Percentiles rank a stretch among this genome's conserved stretches.
These are phyloP conservation scores for Gymnocypris eckloni DNA, from an alignment of 2,797 vertebrate species.

Conservation along the genomic window DNA sequence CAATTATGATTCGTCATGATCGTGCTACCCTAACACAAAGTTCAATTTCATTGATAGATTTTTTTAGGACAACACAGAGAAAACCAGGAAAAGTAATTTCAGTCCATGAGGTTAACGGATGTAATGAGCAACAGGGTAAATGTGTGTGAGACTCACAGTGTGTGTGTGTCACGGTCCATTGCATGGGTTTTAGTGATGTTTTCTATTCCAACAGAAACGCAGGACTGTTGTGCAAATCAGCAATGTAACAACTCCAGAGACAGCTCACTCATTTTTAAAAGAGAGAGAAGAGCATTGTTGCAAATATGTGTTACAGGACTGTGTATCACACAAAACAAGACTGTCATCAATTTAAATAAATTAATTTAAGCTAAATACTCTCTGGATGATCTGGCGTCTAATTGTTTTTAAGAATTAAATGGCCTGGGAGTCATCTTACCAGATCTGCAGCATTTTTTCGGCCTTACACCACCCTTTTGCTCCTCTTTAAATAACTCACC, in stretches of 20 bases:
- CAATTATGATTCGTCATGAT: background rate
- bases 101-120: background rate
- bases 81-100: background rate
- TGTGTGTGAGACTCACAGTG: conserved; percentile 84
- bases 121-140: background rate
- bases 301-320: too few species aligned
- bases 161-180: too few species aligned
- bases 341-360: too few species aligned
- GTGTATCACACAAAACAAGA: too few species aligned
- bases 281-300: too few species aligned
- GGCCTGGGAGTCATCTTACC: background rate
- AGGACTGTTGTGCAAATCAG: too few species aligned
- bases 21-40: background rate
- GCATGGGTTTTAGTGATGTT: too few species aligned
- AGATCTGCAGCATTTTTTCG: conserved; percentile 9
- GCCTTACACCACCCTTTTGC: background rate
- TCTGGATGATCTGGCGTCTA: too few species aligned
- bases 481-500: background rate
- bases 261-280: too few species aligned
- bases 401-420: background rate
- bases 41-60: background rate
- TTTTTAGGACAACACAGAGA: conserved; percentile 13
- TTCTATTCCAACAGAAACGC: conserved; percentile 89
- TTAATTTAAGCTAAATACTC: too few species aligned
- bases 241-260: too few species aligned